These are phyloP conservation scores for Xiphorhynchus erythropygius DNA, from an alignment of 2,797 vertebrate species.

Conservation along the genomic window DNA sequence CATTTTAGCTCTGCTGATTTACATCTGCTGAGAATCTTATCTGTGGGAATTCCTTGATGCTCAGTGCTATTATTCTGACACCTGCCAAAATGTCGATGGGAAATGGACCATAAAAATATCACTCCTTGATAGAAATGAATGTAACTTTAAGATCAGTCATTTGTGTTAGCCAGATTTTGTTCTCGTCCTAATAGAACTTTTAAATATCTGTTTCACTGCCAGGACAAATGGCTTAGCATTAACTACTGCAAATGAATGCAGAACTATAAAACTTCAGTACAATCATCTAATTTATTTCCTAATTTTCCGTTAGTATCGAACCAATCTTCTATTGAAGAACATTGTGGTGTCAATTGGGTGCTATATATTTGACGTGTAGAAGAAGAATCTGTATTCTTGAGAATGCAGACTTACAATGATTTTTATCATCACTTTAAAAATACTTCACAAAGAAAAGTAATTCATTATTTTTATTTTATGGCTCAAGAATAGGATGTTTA, in stretches of 20 bases:
- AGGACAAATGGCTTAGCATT: conserved; percentile 29
- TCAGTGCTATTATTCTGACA: conserved; percentile 29
- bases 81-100: conserved; percentile 40
- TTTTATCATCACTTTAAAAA: conserved; percentile 3
- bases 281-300: conserved; percentile 35
- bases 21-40: conserved; percentile 16
- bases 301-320: neutral
- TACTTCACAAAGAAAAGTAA: neutral
- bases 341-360: neutral
- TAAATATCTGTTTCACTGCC: conserved; percentile 23
- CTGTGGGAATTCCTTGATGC: conserved; percentile 17
- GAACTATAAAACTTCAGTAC: conserved; percentile 11
- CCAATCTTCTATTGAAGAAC: neutral
- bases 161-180: conserved; percentile 5
- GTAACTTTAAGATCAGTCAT: conserved; percentile 4
- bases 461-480: neutral
- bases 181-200: conserved; percentile 22
- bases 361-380: neutral
- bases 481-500: neutral
- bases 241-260: conserved; percentile 9
- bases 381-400: neutral
- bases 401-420: neutral
- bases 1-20: conserved; percentile 35
- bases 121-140: neutral
- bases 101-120: conserved; percentile 39